phyloP scores from a whole-genome alignment of 1,140 invertebrate species.

The Papilio xuthus region DNA sequence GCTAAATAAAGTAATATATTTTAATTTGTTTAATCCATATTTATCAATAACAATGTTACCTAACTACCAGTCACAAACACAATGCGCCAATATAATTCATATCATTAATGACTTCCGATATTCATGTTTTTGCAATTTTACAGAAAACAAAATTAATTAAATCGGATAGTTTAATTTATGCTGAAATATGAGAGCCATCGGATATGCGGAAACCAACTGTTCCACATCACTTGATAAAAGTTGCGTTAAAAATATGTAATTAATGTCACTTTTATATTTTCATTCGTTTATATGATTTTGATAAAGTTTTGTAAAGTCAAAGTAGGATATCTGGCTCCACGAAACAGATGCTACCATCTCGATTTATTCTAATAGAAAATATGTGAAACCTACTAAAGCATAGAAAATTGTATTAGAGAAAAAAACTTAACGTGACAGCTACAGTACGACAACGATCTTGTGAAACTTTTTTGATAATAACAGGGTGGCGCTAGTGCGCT shows the following conservation, averaged over 20 bases:
- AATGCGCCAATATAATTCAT: background rate
- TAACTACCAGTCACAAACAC: no score
- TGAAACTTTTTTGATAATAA: no score
- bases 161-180: slow-evolving; percentile 4
- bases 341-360: no score
- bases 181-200: background rate
- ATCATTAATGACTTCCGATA: slow-evolving; percentile 4
- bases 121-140: background rate
- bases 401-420: no score
- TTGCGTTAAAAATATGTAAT: background rate
- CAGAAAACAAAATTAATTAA: background rate
- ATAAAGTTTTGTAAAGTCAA: no score
- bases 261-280: background rate
- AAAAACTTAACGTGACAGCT: no score
- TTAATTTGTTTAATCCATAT: background rate
- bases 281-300: background rate
- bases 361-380: no score
- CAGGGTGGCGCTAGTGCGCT: no score
- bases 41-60: background rate
- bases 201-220: background rate
- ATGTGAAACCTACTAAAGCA: no score
- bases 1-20: background rate
- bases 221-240: background rate
- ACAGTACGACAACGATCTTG: no score
- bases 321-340: no score